phyloP scores from a whole-genome alignment of 2,113 vertebrate genomes.

The Tor tambroides region DNA sequence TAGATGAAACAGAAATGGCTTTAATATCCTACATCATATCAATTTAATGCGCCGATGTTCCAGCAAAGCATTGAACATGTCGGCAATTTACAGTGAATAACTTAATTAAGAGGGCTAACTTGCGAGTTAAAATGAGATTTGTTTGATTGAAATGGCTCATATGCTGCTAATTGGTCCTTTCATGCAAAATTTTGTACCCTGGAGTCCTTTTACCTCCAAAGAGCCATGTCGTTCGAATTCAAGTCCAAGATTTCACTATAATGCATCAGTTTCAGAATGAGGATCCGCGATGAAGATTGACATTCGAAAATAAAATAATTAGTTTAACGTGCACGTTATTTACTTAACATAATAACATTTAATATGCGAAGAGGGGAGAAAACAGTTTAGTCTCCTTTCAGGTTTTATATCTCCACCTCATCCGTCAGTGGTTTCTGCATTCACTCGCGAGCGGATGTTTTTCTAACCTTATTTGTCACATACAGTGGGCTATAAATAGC shows the following conservation, averaged over 20 bases:
- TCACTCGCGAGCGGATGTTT: slow-evolving; percentile 20
- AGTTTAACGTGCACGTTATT: neutral
- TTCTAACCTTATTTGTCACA: slow-evolving; percentile 38
- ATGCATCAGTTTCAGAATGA: neutral
- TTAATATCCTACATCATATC: slow-evolving; percentile 12
- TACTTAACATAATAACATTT: neutral
- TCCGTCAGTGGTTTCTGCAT: slow-evolving; percentile 20
- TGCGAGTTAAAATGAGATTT: slow-evolving; percentile 44
- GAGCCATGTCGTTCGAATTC: slow-evolving; percentile 32
- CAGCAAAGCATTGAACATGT: slow-evolving; percentile 3
- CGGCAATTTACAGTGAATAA: slow-evolving; percentile 20
- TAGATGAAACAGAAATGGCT: neutral
- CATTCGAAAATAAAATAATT: neutral
- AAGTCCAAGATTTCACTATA: neutral
- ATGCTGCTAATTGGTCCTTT: slow-evolving; percentile 47
- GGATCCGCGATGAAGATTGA: neutral
- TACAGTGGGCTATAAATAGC: slow-evolving; percentile 36
- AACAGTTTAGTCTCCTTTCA: neutral
- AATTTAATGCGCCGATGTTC: neutral
- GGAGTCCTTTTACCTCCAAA: slow-evolving; percentile 37
- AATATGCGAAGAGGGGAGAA: neutral
- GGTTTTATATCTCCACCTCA: neutral
- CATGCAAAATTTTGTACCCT: slow-evolving; percentile 46
- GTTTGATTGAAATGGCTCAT: slow-evolving; percentile 48
- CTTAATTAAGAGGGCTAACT: slow-evolving; percentile 45